These are phyloP conservation scores for Heliocidaris erythrogramma DNA, from an alignment of 35 echinoderm and acorn worm genomes.

Conservation along the genomic window DNA sequence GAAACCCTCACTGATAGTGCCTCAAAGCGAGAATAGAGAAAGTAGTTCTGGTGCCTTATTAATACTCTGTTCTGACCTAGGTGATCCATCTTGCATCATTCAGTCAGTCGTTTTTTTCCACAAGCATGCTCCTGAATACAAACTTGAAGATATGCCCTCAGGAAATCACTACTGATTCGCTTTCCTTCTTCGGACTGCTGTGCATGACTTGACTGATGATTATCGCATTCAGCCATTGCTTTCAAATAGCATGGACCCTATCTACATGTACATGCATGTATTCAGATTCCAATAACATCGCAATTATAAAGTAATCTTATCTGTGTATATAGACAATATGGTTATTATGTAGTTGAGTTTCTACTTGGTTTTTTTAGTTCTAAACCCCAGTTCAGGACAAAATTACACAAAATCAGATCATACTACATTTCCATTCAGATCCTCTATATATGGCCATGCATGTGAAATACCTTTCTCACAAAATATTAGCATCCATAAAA, in stretches of 20 bases:
- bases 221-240: background rate
- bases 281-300: too few species aligned
- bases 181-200: background rate
- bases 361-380: too few species aligned
- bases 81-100: background rate
- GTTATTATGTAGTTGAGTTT: too few species aligned
- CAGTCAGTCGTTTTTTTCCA: background rate
- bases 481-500: too few species aligned
- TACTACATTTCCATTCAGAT: too few species aligned
- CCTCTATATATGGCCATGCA: too few species aligned
- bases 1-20: background rate
- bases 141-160: background rate
- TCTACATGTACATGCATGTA: too few species aligned
- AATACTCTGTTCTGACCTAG: background rate
- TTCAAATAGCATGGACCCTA: background rate
- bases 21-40: background rate
- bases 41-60: background rate
- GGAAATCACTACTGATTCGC: background rate
- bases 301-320: too few species aligned
- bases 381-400: too few species aligned
- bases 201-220: background rate
- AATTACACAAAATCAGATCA: too few species aligned
- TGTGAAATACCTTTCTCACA: too few species aligned
- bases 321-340: too few species aligned
- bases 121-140: background rate